Evolutionary conservation across 2,113 vertebrate genomes (phyloP), one percentile per base, ranked within the genome.

Genomic region (Laticauda colubrina): DNA sequence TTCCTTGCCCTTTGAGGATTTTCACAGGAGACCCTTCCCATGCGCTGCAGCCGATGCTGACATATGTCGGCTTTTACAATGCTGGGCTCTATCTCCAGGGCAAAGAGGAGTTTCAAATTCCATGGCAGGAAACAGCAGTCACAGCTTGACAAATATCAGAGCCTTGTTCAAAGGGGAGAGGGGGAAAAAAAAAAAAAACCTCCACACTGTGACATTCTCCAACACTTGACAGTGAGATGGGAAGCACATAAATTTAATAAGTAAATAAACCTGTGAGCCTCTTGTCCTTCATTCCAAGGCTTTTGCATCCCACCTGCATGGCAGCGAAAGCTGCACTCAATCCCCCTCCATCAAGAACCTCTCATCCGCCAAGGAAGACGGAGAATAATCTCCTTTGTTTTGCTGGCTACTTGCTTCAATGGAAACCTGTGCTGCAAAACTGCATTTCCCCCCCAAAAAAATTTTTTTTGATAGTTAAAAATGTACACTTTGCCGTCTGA

Each of bases 141-240:
- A 20, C 15, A 8, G 34, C 18, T 34, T 39, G 69, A 39, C 69
- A 81, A 39, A 39, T 81, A 20, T 21, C 69, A 8, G 34, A 81
- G 69, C 18, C 18, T 81, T 39, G 69, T 81, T 81, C 8, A 39
- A 81, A 39, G 18, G 26, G 59, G 61, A 6, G 5, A 51, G 29
- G 4, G 14, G 6, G 0, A 20, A 18, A 39, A 20, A 7, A 59
- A 1, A 8, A 34, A 20, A 1, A 7, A 24, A 1, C 23, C 15
- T 3, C n/a, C 34, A 21, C 20, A 39, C n/a, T 39, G 69, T 2
- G 18, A 81, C 69, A 81, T 18, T 69, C 26, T 61, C 29, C 24
- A 23, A 24, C 23, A 12, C 59, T 64, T 64, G 61, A 69, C 12
- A n/a, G 4, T 3, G 11, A 29, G 11, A 12, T 64, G 61, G 11